Conservation (phyloP, 2,113 vertebrate species). For the Capreolus pygargus region DNA sequence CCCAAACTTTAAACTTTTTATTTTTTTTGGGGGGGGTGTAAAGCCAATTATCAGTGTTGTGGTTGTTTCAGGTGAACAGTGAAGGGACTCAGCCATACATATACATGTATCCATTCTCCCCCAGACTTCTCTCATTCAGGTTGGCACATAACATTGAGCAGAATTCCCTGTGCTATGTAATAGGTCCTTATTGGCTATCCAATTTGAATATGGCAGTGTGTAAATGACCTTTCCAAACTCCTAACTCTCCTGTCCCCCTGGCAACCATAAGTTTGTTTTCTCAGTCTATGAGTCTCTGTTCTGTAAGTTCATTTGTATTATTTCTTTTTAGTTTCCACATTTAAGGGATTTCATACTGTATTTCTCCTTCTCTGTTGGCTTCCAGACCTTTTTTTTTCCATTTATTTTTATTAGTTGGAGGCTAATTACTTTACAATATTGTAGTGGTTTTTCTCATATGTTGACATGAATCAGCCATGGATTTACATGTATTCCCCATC, state of each 20-base stretch:
- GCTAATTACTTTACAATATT: no score
- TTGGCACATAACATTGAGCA: background rate
- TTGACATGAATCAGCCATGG: no score
- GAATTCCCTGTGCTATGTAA: background rate
- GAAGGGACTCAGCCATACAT: background rate
- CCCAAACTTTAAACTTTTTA: background rate
- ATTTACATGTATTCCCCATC: no score
- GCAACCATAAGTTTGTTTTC: background rate
- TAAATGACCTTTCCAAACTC: background rate
- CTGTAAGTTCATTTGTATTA: background rate
- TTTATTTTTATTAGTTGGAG: no score
- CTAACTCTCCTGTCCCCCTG: background rate
- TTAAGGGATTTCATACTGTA: background rate
- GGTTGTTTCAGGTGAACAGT: background rate
- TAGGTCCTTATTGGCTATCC: background rate
- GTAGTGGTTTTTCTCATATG: no score
- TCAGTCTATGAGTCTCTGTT: background rate
- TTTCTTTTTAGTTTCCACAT: background rate
- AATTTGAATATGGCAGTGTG: background rate
- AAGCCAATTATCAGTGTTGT: background rate
- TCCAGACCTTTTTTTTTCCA: background rate
- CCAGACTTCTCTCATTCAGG: background rate
- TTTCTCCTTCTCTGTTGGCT: background rate
- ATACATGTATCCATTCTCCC: background rate
- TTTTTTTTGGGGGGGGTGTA: background rate